phyloP scores from a whole-genome alignment of 2,113 vertebrate genomes.

The Triplophysa siluroides region DNA sequence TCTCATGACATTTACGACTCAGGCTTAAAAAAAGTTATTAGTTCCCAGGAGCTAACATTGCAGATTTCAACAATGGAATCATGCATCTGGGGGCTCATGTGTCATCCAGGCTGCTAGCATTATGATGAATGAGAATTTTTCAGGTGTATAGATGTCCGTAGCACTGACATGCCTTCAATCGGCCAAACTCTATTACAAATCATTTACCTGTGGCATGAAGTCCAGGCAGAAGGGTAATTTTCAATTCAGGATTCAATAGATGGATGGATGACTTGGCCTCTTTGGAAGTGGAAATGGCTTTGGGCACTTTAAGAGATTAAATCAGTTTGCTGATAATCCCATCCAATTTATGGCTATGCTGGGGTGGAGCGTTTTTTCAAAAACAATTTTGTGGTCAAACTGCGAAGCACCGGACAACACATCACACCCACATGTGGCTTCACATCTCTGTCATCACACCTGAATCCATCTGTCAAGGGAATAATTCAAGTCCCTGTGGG shows the following conservation, averaged over 20 bases:
- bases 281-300: background rate
- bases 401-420: background rate
- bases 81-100: too few relatives aligned
- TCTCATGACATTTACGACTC: too few relatives aligned
- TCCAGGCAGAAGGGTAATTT: background rate
- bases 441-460: constrained; percentile 32
- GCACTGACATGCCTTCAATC: too few relatives aligned
- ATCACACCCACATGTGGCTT: constrained; percentile 32
- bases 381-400: constrained; percentile 24
- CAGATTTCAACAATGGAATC: too few relatives aligned
- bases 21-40: too few relatives aligned
- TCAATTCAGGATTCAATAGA: background rate
- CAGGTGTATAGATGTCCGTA: too few relatives aligned
- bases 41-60: too few relatives aligned
- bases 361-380: constrained; percentile 32
- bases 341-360: constrained; percentile 21
- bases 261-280: background rate
- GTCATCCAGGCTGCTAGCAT: too few relatives aligned
- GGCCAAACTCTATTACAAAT: too few relatives aligned
- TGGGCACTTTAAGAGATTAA: constrained; percentile 29
- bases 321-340: constrained; percentile 15
- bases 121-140: too few relatives aligned
- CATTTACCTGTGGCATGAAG: too few relatives aligned
- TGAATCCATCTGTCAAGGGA: constrained; percentile 21
- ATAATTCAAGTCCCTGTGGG: constrained; percentile 37